Percentiles rank a stretch among this genome's conserved stretches.
Evolutionary conservation across 2,797 vertebrate genomes (phyloP).

Genomic region (Pangasius mekongensis): DNA sequence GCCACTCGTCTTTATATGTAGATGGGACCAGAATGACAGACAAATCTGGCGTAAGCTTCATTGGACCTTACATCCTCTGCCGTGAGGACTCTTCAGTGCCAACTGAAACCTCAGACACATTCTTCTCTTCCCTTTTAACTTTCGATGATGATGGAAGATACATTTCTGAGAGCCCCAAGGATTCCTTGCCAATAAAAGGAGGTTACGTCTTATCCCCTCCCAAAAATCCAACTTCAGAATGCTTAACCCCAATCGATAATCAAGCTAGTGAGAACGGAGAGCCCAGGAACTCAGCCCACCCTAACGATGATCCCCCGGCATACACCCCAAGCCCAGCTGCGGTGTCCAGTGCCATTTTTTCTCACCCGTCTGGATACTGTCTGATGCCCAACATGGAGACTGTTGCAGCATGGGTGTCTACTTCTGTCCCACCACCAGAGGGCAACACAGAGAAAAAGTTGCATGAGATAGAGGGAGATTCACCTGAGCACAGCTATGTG

Average conservation of each 20-base stretch:
- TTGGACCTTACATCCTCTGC: constrained; percentile 75
- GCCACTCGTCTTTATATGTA: not conserved
- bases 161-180: constrained; percentile 37
- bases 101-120: constrained; percentile 7
- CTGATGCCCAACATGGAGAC: constrained; percentile 57
- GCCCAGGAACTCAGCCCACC: not conserved
- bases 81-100: constrained; percentile 42
- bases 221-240: not conserved
- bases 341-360: constrained; percentile 46
- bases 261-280: not conserved
- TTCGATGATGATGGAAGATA: constrained; percentile 2
- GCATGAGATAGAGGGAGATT: not conserved
- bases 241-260: not conserved
- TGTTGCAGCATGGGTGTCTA: constrained; percentile 2
- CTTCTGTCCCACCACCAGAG: constrained; percentile 14
- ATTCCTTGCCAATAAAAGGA: constrained; percentile 53
- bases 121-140: not conserved
- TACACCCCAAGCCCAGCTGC: constrained; percentile 46
- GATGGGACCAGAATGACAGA: constrained; percentile 46
- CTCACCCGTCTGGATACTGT: constrained; percentile 68
- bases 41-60: constrained; percentile 68
- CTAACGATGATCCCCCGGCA: constrained; percentile 34
- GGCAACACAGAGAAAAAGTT: not conserved
- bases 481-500: constrained; percentile 36
- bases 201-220: constrained; percentile 52